Conservation (phyloP, 2,888 invertebrate genomes). For the Autographa gamma region DNA sequence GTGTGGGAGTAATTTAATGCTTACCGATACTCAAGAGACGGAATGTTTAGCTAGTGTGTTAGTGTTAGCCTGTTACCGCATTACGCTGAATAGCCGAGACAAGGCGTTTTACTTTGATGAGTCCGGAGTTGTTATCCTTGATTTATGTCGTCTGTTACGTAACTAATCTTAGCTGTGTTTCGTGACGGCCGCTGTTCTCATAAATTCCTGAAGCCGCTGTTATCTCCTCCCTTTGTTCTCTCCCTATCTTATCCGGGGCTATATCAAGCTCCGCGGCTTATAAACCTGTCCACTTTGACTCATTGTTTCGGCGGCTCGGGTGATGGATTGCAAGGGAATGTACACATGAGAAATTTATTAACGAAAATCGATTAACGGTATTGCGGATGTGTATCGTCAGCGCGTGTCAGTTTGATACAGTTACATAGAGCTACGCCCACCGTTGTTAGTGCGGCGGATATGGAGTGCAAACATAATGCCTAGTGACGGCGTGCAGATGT, state of each 20-base stretch:
- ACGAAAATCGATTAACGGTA: constrained; percentile 42
- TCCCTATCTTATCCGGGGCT: constrained; percentile 68
- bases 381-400: constrained; percentile 39
- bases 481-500: constrained; percentile 69
- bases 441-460: constrained; percentile 62
- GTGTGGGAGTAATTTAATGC: constrained; percentile 40
- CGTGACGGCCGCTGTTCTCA: constrained; percentile 26
- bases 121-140: constrained; percentile 7
- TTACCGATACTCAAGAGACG: constrained; percentile 9
- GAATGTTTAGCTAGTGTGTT: constrained; percentile 9
- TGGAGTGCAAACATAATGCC: constrained; percentile 65
- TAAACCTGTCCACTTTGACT: constrained; percentile 57
- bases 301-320: constrained; percentile 51
- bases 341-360: constrained; percentile 35
- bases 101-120: constrained; percentile 14
- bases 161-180: constrained; percentile 22
- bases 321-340: constrained; percentile 46
- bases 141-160: constrained; percentile 21
- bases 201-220: constrained; percentile 45
- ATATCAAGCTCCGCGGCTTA: constrained; percentile 59
- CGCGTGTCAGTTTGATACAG: constrained; percentile 52
- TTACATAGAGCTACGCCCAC: constrained; percentile 69
- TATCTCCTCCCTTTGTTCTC: constrained; percentile 56
- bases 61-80: constrained; percentile 3
- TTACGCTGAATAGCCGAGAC: constrained; percentile 13